Evolutionary conservation across 2,113 vertebrate genomes (phyloP).

Genomic region (Rattus rattus): DNA sequence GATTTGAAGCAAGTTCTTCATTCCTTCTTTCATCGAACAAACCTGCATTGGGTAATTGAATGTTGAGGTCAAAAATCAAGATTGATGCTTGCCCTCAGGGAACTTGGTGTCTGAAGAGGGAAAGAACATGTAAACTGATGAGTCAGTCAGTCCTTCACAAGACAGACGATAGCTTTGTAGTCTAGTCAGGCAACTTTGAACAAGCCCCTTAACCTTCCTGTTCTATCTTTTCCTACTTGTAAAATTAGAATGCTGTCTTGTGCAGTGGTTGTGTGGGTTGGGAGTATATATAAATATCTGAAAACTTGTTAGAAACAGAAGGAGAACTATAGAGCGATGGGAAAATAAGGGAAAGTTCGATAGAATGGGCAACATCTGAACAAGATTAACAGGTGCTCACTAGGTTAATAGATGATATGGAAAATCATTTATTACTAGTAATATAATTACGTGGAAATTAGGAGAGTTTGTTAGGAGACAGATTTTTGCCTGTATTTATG

Average conservation of each 20-base stretch:
- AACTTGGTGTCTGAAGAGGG: slow-evolving; percentile 43
- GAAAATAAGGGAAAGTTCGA: not conserved
- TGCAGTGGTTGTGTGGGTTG: not conserved
- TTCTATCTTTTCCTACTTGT: slow-evolving; percentile 3
- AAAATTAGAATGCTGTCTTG: not conserved
- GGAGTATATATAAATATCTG: not conserved
- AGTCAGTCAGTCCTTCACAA: slow-evolving; percentile 34
- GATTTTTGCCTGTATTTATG: not conserved
- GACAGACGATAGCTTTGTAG: slow-evolving; percentile 40
- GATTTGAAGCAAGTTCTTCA: slow-evolving; percentile 8
- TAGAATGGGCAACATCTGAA: not conserved
- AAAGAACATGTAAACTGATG: slow-evolving; percentile 39
- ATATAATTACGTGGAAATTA: not conserved
- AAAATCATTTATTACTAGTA: not conserved
- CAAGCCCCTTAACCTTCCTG: slow-evolving; percentile 10
- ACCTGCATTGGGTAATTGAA: not conserved
- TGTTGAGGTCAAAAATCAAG: slow-evolving; percentile 32
- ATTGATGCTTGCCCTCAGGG: not conserved
- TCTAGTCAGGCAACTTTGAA: slow-evolving; percentile 37
- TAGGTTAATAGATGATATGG: not conserved
- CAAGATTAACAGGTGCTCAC: not conserved
- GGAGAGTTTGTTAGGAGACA: not conserved
- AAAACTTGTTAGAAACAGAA: not conserved
- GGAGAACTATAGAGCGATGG: not conserved
- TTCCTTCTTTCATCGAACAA: slow-evolving; percentile 40